Base-by-base conservation (phyloP, 92 coral and sea anemone genomes). In the Porites evermanni region DNA sequence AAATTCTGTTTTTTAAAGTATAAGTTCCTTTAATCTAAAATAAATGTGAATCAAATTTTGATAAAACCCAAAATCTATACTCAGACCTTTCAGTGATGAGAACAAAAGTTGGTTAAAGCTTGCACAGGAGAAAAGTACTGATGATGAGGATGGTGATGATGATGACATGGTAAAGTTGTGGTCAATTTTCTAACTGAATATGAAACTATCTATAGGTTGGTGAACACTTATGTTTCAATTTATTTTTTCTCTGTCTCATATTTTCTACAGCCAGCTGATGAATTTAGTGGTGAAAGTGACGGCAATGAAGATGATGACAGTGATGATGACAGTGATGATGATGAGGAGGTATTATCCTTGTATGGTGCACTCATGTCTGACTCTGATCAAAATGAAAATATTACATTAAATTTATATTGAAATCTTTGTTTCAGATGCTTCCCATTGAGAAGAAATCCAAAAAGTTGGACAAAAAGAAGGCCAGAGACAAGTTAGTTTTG, bases 361-460 rank as follows among this genome's bases (percentile, higher is more conserved):
- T 0, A 38, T 38, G 47, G 47, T 9, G 38, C 9, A 58, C 26
- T 7, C 12, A 3, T 24, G 18, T 23, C 23, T 1, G 60, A 50
- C 67, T 77, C 51, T 23, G 13, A 54, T 10, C 14, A 54, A 54
- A 9, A 0, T 54, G 60, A 11, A 56, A 56, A 11, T 56, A 56
- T 4, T 11, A 14, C 61, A 2, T 10, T 11, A 11, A 56, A 56
- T 56, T 14, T 0, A 38, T 0, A 38, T 12, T 54, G 13, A 56
- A 14, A 8, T 64, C 54, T 24, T 78, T 23, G 12, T 56, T 71
- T 8, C 89, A 97, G 99, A 90, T 95, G 94, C 79, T 97, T 66
- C 97, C 99, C 24, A 95, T 97, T 44, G 99, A 97, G 86, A 97
- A 92, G 90, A 93, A 97, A 85, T 86, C 99, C 54, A 89, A 84